Percentiles rank a stretch among this genome's conserved stretches.
Evolutionary conservation across 2,888 invertebrate genomes (phyloP).

Genomic region (Camponotus fellah): DNA sequence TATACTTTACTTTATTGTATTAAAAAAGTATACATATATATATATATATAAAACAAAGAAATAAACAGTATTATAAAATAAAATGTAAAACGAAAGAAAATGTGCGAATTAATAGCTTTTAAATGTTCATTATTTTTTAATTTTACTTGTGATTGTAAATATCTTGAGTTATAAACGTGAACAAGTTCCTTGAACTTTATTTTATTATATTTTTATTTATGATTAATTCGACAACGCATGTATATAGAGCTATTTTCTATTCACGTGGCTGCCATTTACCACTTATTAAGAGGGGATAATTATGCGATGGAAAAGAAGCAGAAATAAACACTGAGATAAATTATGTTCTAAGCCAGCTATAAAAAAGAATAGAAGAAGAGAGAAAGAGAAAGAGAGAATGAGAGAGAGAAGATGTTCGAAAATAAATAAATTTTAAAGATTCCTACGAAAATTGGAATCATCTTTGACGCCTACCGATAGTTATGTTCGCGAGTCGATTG

Average conservation of each 20-base stretch:
- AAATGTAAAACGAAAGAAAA: background rate
- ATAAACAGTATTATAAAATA: background rate
- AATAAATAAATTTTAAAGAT: slow-evolving; percentile 22
- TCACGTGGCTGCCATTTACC: slow-evolving; percentile 5
- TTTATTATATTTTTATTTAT: background rate
- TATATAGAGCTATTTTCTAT: background rate
- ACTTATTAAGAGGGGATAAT: background rate
- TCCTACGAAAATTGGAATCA: slow-evolving; percentile 2
- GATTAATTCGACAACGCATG: background rate
- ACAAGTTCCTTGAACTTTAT: background rate
- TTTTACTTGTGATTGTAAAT: background rate
- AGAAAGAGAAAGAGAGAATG: too few relatives aligned
- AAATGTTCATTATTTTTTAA: background rate
- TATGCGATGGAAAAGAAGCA: slow-evolving; percentile 18
- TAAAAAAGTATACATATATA: background rate
- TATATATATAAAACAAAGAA: background rate
- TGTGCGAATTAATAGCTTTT: background rate
- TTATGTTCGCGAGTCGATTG: slow-evolving; percentile 7
- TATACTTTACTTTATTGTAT: background rate
- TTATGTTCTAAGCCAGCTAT: slow-evolving; percentile 34
- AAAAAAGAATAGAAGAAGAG: background rate
- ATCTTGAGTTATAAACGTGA: background rate
- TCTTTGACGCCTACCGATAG: slow-evolving; percentile 11
- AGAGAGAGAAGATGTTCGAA: background rate
- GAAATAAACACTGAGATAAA: slow-evolving; percentile 26